These are phyloP conservation scores for Caenorhabditis imperialis DNA, from an alignment of 2,888 invertebrate species.

Conservation along the genomic window DNA sequence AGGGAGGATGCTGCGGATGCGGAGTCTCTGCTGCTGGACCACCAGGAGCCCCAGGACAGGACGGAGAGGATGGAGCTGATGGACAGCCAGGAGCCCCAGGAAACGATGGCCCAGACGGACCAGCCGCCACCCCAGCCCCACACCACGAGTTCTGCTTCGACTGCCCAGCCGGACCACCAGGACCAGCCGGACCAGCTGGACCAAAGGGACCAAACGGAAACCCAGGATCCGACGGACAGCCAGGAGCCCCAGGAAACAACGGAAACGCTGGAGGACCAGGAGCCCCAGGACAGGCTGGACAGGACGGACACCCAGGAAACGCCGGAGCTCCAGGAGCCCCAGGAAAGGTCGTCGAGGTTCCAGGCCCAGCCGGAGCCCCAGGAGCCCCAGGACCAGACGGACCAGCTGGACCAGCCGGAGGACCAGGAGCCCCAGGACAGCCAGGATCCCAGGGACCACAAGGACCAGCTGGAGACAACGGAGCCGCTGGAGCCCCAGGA, in stretches of 20 bases:
- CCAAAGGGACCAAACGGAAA: constrained; percentile 70
- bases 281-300: constrained; percentile 67
- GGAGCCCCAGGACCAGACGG: constrained; percentile 66
- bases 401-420: constrained; percentile 67
- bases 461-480: constrained; percentile 68
- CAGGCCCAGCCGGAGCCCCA: constrained; percentile 65
- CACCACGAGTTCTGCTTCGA: constrained; percentile 66
- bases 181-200: constrained; percentile 66
- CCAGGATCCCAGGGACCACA: constrained; percentile 66
- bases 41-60: constrained; percentile 66
- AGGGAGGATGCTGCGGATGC: constrained; percentile 68
- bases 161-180: constrained; percentile 65
- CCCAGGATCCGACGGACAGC: constrained; percentile 63
- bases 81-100: constrained; percentile 69
- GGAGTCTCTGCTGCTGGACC: constrained; percentile 63
- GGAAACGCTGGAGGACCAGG: constrained; percentile 65
- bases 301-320: constrained; percentile 67
- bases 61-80: constrained; percentile 65
- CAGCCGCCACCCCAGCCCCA: constrained; percentile 66
- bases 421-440: constrained; percentile 66
- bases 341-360: constrained; percentile 66
- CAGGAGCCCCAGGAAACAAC: constrained; percentile 65
- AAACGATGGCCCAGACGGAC: constrained; percentile 68
- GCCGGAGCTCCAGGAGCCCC: constrained; percentile 67
- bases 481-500: constrained; percentile 68